Percentiles rank a stretch among this genome's conserved stretches.
phyloP scores from a whole-genome alignment of 2,888 invertebrate species.

The Eupithecia tripunctaria region DNA sequence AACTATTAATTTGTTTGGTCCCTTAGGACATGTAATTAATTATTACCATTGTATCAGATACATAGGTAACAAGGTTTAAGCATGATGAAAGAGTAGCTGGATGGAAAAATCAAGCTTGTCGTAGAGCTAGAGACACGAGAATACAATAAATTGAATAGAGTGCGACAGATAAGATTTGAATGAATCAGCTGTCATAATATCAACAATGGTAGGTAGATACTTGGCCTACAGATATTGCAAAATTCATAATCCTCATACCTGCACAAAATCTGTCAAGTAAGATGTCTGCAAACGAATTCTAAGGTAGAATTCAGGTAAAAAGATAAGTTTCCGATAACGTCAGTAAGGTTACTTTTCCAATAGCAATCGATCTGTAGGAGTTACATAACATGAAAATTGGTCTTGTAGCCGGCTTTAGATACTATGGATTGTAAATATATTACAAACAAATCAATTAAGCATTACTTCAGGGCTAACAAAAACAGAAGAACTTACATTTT shows the following conservation, averaged over 20 bases:
- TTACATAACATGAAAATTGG: constrained; percentile 65
- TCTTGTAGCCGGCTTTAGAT: constrained; percentile 10
- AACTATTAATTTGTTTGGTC: too few relatives aligned
- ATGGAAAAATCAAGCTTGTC: neutral
- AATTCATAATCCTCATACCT: neutral
- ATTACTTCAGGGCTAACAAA: constrained; percentile 10
- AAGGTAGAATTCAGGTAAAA: constrained; percentile 7
- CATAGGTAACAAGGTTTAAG: too few relatives aligned
- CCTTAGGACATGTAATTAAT: too few relatives aligned
- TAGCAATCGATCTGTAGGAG: constrained; percentile 57
- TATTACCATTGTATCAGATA: too few relatives aligned
- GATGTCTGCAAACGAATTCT: neutral
- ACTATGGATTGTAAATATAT: neutral
- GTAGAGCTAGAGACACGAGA: neutral
- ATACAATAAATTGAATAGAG: neutral
- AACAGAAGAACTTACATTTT: constrained; percentile 34
- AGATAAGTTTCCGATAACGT: constrained; percentile 41
- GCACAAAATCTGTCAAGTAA: neutral
- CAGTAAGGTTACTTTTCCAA: constrained; percentile 53
- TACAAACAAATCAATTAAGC: neutral
- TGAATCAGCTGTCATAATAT: neutral
- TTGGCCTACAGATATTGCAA: neutral
- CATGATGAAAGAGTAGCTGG: neutral
- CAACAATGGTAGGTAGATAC: neutral
- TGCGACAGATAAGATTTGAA: neutral